Conservation (phyloP, 2,113 vertebrate species). For the Chiloscyllium plagiosum region DNA sequence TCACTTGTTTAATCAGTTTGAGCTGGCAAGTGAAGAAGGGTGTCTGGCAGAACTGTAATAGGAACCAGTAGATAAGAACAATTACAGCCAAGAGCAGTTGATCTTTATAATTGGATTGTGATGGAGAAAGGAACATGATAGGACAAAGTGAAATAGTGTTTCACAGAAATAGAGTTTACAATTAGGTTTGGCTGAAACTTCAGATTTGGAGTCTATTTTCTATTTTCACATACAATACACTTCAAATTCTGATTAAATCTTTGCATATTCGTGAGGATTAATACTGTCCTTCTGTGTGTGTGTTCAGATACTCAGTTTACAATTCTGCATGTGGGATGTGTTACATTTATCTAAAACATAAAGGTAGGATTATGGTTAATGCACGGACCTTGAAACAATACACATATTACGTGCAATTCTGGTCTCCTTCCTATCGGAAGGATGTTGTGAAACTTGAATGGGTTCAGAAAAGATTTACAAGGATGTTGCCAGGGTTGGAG, state of each 20-base stretch:
- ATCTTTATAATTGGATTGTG: constrained; percentile 14
- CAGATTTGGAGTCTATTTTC: background rate
- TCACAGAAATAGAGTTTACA: background rate
- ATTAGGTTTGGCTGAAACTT: background rate
- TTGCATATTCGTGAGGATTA: background rate
- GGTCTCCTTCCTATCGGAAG: too few relatives aligned
- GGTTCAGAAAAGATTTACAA: too few relatives aligned
- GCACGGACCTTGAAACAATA: too few relatives aligned
- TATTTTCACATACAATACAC: background rate
- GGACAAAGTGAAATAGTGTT: background rate
- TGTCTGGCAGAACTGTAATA: background rate
- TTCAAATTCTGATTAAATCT: background rate
- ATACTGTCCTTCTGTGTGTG: background rate
- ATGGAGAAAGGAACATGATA: background rate
- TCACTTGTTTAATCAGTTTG: background rate
- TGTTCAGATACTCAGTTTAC: background rate
- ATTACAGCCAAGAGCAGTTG: background rate
- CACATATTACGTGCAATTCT: too few relatives aligned
- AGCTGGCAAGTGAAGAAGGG: background rate
- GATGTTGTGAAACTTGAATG: too few relatives aligned
- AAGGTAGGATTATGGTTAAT: too few relatives aligned
- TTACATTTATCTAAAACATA: too few relatives aligned
- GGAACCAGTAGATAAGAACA: background rate
- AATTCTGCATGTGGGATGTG: too few relatives aligned
- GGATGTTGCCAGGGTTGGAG: too few relatives aligned